Conservation (phyloP, 2,797 vertebrate genomes). For the Pseudomugil gertrudae region DNA sequence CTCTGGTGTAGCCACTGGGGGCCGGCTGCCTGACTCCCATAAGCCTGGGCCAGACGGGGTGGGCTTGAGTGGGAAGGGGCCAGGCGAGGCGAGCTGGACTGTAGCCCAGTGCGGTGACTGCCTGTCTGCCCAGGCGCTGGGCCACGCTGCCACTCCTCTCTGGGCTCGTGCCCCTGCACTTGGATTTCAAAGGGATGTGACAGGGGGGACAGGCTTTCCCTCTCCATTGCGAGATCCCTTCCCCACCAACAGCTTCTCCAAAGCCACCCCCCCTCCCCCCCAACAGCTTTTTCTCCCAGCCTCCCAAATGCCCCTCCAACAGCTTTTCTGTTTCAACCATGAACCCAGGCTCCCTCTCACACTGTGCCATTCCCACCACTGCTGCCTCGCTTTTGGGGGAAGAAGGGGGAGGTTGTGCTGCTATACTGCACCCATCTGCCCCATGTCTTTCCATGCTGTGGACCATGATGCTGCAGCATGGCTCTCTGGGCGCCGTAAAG, state of each 20-base stretch:
- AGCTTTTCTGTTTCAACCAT: constrained; percentile 78
- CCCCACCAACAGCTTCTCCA: constrained; percentile 65
- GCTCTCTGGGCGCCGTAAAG: constrained; percentile 81
- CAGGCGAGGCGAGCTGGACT: constrained; percentile 80
- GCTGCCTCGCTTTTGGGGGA: constrained; percentile 76
- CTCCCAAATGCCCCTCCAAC: constrained; percentile 73
- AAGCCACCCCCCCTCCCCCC: constrained; percentile 35
- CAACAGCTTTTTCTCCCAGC: constrained; percentile 70
- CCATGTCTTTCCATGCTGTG: constrained; percentile 86
- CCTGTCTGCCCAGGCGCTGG: constrained; percentile 85
- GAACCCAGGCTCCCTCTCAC: constrained; percentile 76
- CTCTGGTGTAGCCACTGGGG: constrained; percentile 81
- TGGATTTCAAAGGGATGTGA: constrained; percentile 86
- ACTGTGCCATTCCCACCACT: constrained; percentile 82
- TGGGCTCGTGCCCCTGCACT: constrained; percentile 85
- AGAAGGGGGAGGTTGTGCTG: constrained; percentile 82
- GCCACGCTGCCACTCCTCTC: constrained; percentile 82
- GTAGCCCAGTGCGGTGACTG: constrained; percentile 84
- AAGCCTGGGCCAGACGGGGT: constrained; percentile 79
- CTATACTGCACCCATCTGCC: constrained; percentile 88
- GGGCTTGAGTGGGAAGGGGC: constrained; percentile 75
- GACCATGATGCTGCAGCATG: constrained; percentile 86
- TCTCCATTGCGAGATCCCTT: constrained; percentile 71
- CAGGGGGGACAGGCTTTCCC: constrained; percentile 72
- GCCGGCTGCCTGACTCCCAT: constrained; percentile 80